Base-by-base conservation (phyloP, 2,113 vertebrate genomes). In the Nibea coibor region DNA sequence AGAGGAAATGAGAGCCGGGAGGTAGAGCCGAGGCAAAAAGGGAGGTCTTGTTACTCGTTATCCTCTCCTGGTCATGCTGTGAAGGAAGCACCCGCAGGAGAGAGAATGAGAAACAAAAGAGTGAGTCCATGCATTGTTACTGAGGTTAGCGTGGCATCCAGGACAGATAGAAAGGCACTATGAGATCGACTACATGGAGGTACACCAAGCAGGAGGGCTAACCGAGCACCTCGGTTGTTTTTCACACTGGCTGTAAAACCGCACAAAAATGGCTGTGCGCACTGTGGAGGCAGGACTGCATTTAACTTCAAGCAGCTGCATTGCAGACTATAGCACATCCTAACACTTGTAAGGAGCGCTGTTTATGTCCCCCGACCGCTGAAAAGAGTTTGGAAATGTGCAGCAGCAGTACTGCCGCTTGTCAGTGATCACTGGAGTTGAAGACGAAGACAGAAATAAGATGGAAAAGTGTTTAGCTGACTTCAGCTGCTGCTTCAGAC, bases 311-410 rank as follows among this genome's bases (percentile, higher is more conserved):
- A 22, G 57, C 11, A 48, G 65, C 50, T 69, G 66, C 56, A 76
- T 11, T 65, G 42, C 61, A 79, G 48, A 48, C 47, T 31, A 8
- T 10, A 48, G 20, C 42, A 5, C 19, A 26, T 39, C 16, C 48
- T 20, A 17, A 6, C 20, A 31, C 16, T 73, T 47, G 20, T 56
- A 47, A 57, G 22, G n/a, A 68, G n/a, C 42, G 14, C 4, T 63
- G 80, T 72, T 81, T 56, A 43, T 48, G 58, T 78, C 51, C 47
- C 31, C 31, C 11, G 20, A 67, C 48, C 26, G 35, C 48, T 76
- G 61, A 82, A 59, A 80, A 71, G 42, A 39, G 28, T 66, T 56
- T 78, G 62, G 51, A 82, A 77, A 63, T 70, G 73, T 73, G 28
- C 67, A 59, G 62, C 39, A 24, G 61, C 64, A 72, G 75, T 43